Percentiles rank a stretch among this genome's conserved stretches.
Conservation (phyloP, 2,113 vertebrate genomes). For the Tringa solitaria region DNA sequence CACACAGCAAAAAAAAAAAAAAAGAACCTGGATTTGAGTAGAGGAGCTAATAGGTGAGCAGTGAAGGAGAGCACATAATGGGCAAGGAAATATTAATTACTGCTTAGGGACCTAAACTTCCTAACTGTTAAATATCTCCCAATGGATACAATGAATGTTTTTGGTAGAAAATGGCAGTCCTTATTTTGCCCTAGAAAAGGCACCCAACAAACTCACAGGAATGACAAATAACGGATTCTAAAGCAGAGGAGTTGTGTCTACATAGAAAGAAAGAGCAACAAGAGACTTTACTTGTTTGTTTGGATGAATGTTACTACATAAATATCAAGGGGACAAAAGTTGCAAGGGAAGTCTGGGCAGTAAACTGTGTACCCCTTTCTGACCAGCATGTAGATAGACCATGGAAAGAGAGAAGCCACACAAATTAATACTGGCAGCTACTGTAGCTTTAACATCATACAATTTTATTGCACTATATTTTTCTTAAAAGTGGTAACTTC, state of each 20-base stretch:
- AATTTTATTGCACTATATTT: background rate
- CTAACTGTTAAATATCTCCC: background rate
- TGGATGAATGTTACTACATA: background rate
- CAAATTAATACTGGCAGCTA: background rate
- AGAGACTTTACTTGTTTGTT: background rate
- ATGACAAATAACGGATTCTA: background rate
- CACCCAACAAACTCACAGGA: background rate
- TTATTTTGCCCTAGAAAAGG: background rate
- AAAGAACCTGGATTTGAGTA: background rate
- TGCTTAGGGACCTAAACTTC: background rate
- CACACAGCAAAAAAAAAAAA: rapidly evolving
- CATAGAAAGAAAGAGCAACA: background rate
- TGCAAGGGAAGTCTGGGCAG: background rate
- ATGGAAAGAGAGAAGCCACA: background rate
- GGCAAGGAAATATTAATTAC: background rate
- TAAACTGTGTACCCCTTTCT: background rate
- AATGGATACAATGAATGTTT: background rate
- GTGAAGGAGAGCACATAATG: background rate
- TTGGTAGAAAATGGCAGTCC: background rate
- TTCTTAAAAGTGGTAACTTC: background rate
- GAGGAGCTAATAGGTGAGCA: background rate
- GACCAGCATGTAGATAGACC: background rate
- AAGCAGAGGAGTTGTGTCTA: background rate
- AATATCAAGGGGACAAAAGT: background rate
- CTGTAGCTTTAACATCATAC: background rate